Evolutionary conservation across 2,113 vertebrate genomes (phyloP).

Genomic region (Lycaon pictus): DNA sequence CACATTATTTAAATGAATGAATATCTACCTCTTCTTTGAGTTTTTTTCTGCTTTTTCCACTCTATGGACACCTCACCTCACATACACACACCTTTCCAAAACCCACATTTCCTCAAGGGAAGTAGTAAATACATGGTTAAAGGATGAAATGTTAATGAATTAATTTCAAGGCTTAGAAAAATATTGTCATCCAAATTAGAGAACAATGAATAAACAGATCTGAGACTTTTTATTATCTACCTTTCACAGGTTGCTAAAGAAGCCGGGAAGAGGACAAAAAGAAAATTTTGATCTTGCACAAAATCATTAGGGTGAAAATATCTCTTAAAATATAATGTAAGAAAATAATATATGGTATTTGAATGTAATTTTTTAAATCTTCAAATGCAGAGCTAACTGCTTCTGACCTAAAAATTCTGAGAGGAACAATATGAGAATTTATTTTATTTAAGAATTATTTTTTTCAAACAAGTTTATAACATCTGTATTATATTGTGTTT

Average conservation of each 20-base stretch:
- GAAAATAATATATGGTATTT: not conserved
- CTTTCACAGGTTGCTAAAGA: not conserved
- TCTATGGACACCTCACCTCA: not conserved
- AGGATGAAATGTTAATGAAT: conserved; percentile 5
- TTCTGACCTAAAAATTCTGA: conserved; percentile 22
- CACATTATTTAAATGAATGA: not conserved
- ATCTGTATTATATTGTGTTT: not conserved
- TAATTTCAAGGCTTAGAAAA: conserved; percentile 10
- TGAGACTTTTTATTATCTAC: conserved; percentile 8
- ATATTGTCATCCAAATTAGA: not conserved
- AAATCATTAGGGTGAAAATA: not conserved
- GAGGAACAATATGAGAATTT: not conserved
- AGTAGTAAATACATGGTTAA: not conserved
- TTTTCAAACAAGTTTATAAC: not conserved
- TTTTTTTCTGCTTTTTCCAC: not conserved
- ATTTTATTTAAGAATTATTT: conserved; percentile 38
- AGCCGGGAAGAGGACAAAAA: not conserved
- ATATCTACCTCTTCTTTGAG: not conserved
- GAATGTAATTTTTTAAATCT: not conserved
- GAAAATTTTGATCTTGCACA: not conserved
- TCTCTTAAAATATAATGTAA: conserved; percentile 15
- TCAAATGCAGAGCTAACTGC: not conserved
- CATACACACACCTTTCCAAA: not conserved
- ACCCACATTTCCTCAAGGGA: not conserved
- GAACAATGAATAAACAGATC: not conserved